phyloP scores from a whole-genome alignment of 2,113 vertebrate species.

The Prunella himalayana region DNA sequence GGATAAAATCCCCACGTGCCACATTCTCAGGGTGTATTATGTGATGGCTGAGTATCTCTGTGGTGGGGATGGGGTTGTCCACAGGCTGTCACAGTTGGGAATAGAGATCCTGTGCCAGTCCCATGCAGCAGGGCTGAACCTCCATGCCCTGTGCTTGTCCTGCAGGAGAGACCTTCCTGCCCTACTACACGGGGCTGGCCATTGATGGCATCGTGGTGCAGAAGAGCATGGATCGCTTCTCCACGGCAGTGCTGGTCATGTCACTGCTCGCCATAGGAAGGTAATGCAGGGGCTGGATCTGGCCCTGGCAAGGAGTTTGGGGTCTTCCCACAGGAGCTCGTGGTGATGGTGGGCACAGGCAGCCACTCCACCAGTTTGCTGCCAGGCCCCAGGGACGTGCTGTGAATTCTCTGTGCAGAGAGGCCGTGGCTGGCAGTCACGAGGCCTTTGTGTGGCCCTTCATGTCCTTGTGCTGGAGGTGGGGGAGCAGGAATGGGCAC shows the following conservation, averaged over 20 bases:
- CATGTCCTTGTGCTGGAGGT: fast-evolving
- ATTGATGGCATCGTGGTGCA: constrained; percentile 90
- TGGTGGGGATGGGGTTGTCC: background rate
- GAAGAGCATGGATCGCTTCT: constrained; percentile 88
- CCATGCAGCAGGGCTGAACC: background rate
- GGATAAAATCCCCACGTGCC: fast-evolving
- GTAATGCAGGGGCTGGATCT: constrained; percentile 63
- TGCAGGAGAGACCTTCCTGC: constrained; percentile 91
- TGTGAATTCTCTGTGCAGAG: background rate
- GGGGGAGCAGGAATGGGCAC: background rate
- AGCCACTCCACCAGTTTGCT: fast-evolving
- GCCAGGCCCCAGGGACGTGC: background rate
- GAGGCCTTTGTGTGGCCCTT: background rate
- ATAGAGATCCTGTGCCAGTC: background rate
- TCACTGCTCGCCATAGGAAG: constrained; percentile 81
- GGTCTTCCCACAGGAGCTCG: background rate
- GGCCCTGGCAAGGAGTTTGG: background rate
- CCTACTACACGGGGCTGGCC: constrained; percentile 87
- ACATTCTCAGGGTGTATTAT: background rate
- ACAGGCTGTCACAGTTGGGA: background rate
- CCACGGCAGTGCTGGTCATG: constrained; percentile 75
- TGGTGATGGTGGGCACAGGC: background rate
- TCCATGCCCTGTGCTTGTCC: background rate
- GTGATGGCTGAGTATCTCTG: fast-evolving
- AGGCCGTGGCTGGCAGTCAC: fast-evolving